phyloP scores from a whole-genome alignment of 2,113 vertebrate genomes.

The Nibea coibor region DNA sequence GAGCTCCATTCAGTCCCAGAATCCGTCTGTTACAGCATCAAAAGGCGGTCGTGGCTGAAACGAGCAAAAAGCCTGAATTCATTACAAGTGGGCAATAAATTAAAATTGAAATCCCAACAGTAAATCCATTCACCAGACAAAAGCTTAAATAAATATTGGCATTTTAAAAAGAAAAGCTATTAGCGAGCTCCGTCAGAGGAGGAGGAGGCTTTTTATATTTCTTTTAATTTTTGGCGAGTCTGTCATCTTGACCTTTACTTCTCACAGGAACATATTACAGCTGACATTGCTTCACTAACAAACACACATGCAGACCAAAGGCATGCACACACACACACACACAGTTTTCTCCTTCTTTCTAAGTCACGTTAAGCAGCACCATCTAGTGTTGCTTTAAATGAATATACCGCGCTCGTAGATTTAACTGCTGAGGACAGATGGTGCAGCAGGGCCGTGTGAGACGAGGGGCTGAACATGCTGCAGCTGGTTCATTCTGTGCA shows the following conservation, averaged over 20 bases:
- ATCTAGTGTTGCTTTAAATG: constrained; percentile 23
- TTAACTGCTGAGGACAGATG: background rate
- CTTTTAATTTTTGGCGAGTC: constrained; percentile 18
- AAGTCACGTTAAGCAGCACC: constrained; percentile 32
- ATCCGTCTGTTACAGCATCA: constrained; percentile 41
- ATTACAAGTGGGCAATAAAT: constrained; percentile 20
- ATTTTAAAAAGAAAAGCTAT: constrained; percentile 34
- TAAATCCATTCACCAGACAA: constrained; percentile 29
- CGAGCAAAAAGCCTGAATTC: constrained; percentile 21
- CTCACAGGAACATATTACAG: constrained; percentile 60
- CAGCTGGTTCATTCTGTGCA: background rate
- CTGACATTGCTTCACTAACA: constrained; percentile 46
- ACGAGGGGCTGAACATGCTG: background rate
- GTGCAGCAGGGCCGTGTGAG: constrained; percentile 19
- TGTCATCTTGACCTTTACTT: constrained; percentile 65
- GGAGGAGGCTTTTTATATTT: background rate
- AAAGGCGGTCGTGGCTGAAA: constrained; percentile 27
- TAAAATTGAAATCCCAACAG: constrained; percentile 27
- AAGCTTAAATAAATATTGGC: constrained; percentile 30
- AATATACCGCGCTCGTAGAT: no score
- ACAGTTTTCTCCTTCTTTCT: background rate
- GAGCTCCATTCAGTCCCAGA: constrained; percentile 34
- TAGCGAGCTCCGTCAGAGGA: constrained; percentile 7
- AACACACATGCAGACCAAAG: constrained; percentile 19
- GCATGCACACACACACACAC: background rate